These are phyloP conservation scores for Lepidocyrtoides sp. DNA, from an alignment of 2,888 invertebrate genomes.

Conservation along the genomic window DNA sequence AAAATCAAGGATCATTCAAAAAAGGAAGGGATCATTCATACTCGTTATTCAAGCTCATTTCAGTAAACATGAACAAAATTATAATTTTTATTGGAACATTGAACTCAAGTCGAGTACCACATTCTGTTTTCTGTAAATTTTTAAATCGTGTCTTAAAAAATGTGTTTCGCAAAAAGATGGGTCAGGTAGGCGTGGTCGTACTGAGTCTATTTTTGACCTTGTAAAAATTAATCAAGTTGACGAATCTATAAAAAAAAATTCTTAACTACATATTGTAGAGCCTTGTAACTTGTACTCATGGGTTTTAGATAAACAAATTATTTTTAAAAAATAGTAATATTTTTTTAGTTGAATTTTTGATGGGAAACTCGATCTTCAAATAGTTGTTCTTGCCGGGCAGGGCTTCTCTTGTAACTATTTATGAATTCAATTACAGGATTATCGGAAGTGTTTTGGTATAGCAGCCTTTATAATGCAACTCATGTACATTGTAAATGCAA, in stretches of 20 bases:
- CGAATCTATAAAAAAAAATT: background rate
- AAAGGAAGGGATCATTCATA: background rate
- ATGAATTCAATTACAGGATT: background rate
- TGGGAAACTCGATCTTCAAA: too few species aligned
- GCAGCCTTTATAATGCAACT: too few species aligned
- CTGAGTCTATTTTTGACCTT: background rate
- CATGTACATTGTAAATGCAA: too few species aligned
- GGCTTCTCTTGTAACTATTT: background rate
- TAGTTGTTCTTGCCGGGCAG: too few species aligned
- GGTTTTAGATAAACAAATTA: background rate
- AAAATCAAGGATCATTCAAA: background rate
- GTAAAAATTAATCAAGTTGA: constrained; percentile 15
- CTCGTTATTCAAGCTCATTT: too few species aligned
- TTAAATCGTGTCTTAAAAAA: too few species aligned
- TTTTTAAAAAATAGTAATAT: background rate
- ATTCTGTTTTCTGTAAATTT: background rate
- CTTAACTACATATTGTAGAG: background rate
- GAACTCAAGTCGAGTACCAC: constrained; percentile 3
- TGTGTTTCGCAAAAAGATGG: background rate
- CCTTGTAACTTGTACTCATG: background rate
- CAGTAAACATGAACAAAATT: background rate
- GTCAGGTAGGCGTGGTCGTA: background rate
- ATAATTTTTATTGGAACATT: constrained; percentile 47
- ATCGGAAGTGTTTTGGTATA: background rate
- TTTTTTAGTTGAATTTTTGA: too few species aligned